Evolutionary conservation across 2,888 invertebrate genomes (phyloP), one percentile per base, ranked within the genome.

Genomic region (Bombylius major): DNA sequence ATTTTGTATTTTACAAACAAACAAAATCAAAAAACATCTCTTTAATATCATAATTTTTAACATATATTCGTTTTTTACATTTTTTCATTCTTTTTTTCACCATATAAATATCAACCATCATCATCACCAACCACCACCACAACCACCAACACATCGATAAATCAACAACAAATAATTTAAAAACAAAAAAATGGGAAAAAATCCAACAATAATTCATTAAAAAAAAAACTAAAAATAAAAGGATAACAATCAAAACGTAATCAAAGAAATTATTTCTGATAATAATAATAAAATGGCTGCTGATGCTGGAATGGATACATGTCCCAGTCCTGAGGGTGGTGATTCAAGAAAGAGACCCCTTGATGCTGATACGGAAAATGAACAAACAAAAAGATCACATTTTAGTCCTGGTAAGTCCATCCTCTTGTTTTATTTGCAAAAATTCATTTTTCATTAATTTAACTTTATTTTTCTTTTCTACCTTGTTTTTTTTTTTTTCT

Each of bases 301-400:
- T 79, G 89, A 89, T 80, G 86, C 87, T 81, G 87, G 87, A 82
- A 89, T 89, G 89, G 89, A 89, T 82, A 87, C 89, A 82, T 89
- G 89, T 82, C 86, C 89, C 77, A 89, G 89, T 81, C 89, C 90
- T 78, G 90, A 90, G 82, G 88, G 87, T 77, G 75, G 73, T 65
- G 90, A 90, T 80, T 89, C 89, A 77, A 84, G 90, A 78, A 90
- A 90, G 81, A 83, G 90, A 76, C 90, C 89, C 69, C 82, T 89
- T 71, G 90, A 90, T 78, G 83, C 83, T 65, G 89, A 89, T 78
- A 84, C 84, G 68, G 90, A 90, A 78, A 89, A 88, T 81, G 89
- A 88, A 73, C 85, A 88, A 74, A 86, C 87, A 69, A 90, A 90
- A 79, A 84, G 89, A 76, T 90, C 90, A 71, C 89, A 90, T 79